Evolutionary conservation across 1,140 invertebrate genomes (phyloP), one percentile per base, ranked within the genome.

Genomic region (Listronotus bonariensis): DNA sequence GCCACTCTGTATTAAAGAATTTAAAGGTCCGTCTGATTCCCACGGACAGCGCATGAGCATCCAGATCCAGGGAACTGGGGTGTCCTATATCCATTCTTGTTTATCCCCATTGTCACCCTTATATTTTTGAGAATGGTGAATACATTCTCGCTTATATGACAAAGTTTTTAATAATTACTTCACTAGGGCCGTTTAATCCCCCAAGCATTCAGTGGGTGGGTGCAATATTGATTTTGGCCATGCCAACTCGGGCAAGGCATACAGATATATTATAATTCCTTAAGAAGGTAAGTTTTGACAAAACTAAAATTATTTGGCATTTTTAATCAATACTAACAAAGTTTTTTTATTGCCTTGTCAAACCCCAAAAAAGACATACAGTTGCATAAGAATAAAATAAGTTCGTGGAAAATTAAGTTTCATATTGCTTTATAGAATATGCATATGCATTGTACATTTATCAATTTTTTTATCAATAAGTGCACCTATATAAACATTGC

Each of bases 31-130:
- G 10, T n/a, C 20, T 8, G 31, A 38, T 31, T 11, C n/a, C 12
- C 52, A 38, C n/a, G 31, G 38, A 54, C 52, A 8, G 38, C 36
- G 53, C 53, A 55, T 15, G 32, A 12, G 53, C 38, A 10, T 9
- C 15, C 8, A 18, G 14, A n/a, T 10, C 12, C 17, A 7, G 11
- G 18, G 26, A 32, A n/a, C 14, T n/a, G 38, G 38, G 18, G 18
- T 40, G 53, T 12, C 34, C 53, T 55, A 55, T 43, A 55, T 55
- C 38, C 41, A 14, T 40, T 55, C 41, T 20, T 55, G 53, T 55
- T 55, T 55, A 55, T 42, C 38, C 34, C 34, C 17, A 31, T 31
- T 40, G n/a, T 9, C 31, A 20, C 18, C 31, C 26, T 12, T 34
- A 31, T 15, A 51, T 31, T 51, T 51, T 49, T 10, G 10, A 31